Evolutionary conservation across 2,888 invertebrate species (phyloP).

Genomic region (Papilio gigon): DNA sequence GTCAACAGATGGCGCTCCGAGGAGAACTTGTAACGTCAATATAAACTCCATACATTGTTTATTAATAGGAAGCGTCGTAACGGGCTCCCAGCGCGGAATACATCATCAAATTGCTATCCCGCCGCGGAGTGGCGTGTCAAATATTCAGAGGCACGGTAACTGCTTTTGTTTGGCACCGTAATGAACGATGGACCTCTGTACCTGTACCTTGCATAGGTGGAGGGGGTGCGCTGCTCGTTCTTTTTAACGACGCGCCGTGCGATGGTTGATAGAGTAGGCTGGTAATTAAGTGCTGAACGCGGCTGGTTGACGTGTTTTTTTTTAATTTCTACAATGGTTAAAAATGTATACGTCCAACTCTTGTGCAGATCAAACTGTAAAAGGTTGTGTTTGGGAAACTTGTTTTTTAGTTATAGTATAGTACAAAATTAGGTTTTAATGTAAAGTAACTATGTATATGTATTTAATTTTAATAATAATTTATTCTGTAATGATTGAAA

Average conservation of each 20-base stretch:
- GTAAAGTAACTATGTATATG: background rate
- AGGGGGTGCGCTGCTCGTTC: constrained; percentile 10
- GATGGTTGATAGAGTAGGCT: constrained; percentile 14
- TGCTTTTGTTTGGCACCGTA: constrained; percentile 72
- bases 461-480: background rate
- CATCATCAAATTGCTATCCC: constrained; percentile 74
- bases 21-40: constrained; percentile 48
- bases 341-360: background rate
- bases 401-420: no score
- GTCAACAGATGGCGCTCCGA: constrained; percentile 63
- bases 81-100: constrained; percentile 64
- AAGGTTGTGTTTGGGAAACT: no score
- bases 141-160: constrained; percentile 75
- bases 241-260: constrained; percentile 21
- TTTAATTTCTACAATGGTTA: constrained; percentile 2
- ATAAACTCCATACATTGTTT: constrained; percentile 52
- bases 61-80: constrained; percentile 67
- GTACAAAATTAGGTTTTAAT: no score
- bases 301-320: background rate
- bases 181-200: constrained; percentile 64
- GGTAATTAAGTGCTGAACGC: constrained; percentile 31
- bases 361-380: no score
- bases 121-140: constrained; percentile 71
- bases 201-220: constrained; percentile 26
- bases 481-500: background rate